Base-by-base conservation (phyloP, 1,140 invertebrate genomes). In the Drosophila malerkotliana region DNA sequence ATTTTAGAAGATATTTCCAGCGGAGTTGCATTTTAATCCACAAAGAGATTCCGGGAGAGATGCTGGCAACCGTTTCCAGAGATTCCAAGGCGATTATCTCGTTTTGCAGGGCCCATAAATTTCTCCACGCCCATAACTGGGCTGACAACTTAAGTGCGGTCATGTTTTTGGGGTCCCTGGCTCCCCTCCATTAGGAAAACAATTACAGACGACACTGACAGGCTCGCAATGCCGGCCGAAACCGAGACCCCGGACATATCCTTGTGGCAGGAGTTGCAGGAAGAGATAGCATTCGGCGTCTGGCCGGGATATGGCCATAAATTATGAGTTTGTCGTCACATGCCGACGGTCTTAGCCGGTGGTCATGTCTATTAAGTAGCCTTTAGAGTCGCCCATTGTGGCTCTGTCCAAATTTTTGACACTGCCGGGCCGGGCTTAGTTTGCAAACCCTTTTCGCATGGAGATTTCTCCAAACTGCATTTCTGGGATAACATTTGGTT, bases 141-240 rank as follows among this genome's bases (percentile, higher is more conserved):
- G 59, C 59, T 82, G 79, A 82, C 79, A 82, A 82, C 79, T 82
- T 82, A 82, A 82, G 79, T 82, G 79, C 79, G 79, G 79, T 81
- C 79, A 82, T 81, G 79, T 69, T 69, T 81, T 81, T 64, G 79
- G 79, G 47, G 30, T 28, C 67, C 67, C 52, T 14, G 28, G 28
- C 53, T 69, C 62, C 51, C 52, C 28, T 73, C 74, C 79, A 82
- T 82, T 82, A 82, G 79, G 79, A 82, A 82, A 82, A 82, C 79
- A 82, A 82, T 82, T 82, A 82, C 79, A 74, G 79, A 74, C 79
- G 63, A 77, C 79, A 82, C 79, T 81, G 74, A 74, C 79, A 74
- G 55, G 41, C 55, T 37, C 75, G 48, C 63, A 62, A 57, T 47
- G 44, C 72, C 52, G 64, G 9, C 34, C 45, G 15, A 47, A 45